A percentile compares a stretch with the other conserved stretches of the same genome.
Evolutionary conservation across 2,888 invertebrate genomes (phyloP).

Genomic region (Tinea trinotella): DNA sequence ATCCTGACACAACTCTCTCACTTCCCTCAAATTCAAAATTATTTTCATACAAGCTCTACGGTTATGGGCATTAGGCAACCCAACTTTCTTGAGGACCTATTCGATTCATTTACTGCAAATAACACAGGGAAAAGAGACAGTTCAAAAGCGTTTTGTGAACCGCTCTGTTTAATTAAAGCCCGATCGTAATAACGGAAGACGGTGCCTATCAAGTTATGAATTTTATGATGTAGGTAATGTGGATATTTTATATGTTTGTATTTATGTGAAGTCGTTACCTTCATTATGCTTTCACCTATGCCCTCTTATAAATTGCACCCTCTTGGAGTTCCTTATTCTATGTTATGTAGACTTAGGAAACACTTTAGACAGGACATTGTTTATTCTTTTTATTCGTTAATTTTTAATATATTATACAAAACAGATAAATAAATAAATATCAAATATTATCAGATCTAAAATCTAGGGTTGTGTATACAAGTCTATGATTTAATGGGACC

Average conservation of each 20-base stretch:
- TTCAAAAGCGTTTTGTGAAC: not conserved
- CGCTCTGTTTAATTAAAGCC: not conserved
- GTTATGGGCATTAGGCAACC: no score
- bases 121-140: no score
- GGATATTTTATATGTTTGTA: constrained; percentile 14
- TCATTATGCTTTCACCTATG: constrained; percentile 17
- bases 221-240: constrained; percentile 1
- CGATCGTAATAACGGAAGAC: not conserved
- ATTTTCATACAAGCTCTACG: no score
- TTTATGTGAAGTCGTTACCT: constrained; percentile 18
- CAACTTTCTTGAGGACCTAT: no score
- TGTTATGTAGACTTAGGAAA: constrained; percentile 9
- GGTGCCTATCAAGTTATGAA: constrained; percentile 5
- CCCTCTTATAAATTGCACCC: constrained; percentile 9
- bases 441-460: no score
- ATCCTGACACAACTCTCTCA: no score
- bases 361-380: not conserved
- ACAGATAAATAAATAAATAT: no score
- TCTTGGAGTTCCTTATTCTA: constrained; percentile 12
- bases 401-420: no score
- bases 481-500: no score
- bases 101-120: no score
- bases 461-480: no score
- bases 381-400: not conserved
- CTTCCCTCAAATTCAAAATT: no score